Evolutionary conservation across 1,140 invertebrate species (phyloP), one percentile per base, ranked within the genome.

Genomic region (Eueides isabella): DNA sequence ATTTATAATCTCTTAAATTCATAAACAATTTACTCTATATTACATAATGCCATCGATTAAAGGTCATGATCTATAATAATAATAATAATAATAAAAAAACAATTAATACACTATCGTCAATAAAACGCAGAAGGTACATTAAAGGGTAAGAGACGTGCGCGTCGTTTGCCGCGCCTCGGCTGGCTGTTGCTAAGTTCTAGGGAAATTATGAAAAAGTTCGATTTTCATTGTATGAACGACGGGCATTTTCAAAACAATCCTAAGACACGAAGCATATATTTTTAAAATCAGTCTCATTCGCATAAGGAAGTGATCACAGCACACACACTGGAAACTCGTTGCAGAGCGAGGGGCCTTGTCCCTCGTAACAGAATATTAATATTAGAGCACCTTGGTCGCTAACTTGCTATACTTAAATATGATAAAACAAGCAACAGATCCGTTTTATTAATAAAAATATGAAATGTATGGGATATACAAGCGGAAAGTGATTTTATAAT

Each of bases 261-360:
- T 86, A 90, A 86, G 87, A 90, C 80, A 78, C 75, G 84, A 88
- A 91, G 84, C 86, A 83, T 86, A 86, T 88, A 85, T 79, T 87
- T 89, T 87, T 87, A 90, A 93, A 93, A 92, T 93, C 91, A 93
- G 91, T 93, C 91, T 93, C 91, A 92, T 92, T 93, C 90, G 90
- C 91, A 93, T 93, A 93, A 93, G 91, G 91, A 92, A 92, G 88
- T 92, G 87, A 93, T 93, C 91, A 92, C 91, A 93, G 91, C 89
- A 91, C 87, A 88, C 91, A 89, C 90, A 92, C 91, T 92, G 91
- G 89, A 92, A 91, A 92, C 85, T 91, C 91, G 91, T 91, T 92
- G 89, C 88, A 87, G 87, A 83, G 80, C 83, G 85, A 90, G 88
- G 87, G 88, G 85, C 91, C 87, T 80, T 80, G 89, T 81, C 91